phyloP scores from a whole-genome alignment of 2,113 vertebrate genomes.

The Rhinogobius similis region DNA sequence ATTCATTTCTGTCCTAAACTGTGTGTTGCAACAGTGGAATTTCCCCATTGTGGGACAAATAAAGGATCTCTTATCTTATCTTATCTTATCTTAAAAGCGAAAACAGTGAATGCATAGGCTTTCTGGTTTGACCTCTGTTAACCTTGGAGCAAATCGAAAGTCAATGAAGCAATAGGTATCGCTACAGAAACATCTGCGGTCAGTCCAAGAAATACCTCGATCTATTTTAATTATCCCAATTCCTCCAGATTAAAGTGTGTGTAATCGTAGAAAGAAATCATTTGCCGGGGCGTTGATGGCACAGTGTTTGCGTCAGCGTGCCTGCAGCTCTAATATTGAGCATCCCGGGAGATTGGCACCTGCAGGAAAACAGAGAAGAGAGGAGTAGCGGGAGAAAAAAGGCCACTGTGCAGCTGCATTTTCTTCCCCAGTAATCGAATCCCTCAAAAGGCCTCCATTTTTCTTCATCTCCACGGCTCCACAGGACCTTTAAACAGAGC shows the following conservation, averaged over 20 bases:
- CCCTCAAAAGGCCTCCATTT: slow-evolving; percentile 81
- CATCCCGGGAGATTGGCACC: slow-evolving; percentile 73
- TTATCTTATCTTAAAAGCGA: no score
- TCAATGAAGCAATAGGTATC: slow-evolving; percentile 71
- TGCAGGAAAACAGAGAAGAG: slow-evolving; percentile 61
- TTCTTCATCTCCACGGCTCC: slow-evolving; percentile 81
- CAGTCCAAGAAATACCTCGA: slow-evolving; percentile 57
- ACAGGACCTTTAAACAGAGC: slow-evolving; percentile 80
- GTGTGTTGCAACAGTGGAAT: no score
- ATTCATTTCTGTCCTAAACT: no score
- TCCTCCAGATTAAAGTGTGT: slow-evolving; percentile 68
- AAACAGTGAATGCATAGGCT: slow-evolving; percentile 22
- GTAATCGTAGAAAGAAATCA: slow-evolving; percentile 75
- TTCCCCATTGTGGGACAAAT: no score
- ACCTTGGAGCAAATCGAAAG: slow-evolving; percentile 45
- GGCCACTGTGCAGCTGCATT: slow-evolving; percentile 71
- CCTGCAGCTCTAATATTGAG: slow-evolving; percentile 73
- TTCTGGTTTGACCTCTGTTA: slow-evolving; percentile 56
- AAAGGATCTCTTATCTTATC: no score
- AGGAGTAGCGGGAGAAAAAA: slow-evolving; percentile 28
- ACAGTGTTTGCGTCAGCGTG: slow-evolving; percentile 58
- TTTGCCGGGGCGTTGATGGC: slow-evolving; percentile 33
- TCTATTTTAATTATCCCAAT: slow-evolving; percentile 70
- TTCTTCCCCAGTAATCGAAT: slow-evolving; percentile 82
- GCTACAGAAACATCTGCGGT: slow-evolving; percentile 54